Evolutionary conservation across 2,113 vertebrate genomes (phyloP), one percentile per base, ranked within the genome.

Genomic region (Brachirus orientalis): DNA sequence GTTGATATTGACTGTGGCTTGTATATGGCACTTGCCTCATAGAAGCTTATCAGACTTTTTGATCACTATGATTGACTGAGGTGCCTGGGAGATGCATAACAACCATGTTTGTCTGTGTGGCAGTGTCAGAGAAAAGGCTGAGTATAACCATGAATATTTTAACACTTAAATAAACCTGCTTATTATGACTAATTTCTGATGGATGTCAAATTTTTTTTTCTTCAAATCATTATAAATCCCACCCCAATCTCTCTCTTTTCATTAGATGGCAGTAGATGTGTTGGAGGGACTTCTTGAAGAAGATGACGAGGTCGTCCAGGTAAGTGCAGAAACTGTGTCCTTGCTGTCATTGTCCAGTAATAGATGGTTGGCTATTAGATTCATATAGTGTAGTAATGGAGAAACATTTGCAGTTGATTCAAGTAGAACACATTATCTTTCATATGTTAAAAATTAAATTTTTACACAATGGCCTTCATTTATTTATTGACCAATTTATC

Each of bases 301-400:
- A 61, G 94, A 94, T 43, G 94, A 94, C 41, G 93, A 95, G 80
- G 93, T 95, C 7, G 89, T 94, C 44, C 92, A 94, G 91, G 94
- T 94, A 81, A 90, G 86, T 41, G 22, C 20, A 69, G 1, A 56
- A 40, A 16, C 12, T 28, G n/a, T 14, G 8, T n/a, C 20, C 9
- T 2, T 0, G 17, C 18, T 22, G 10, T 47, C 37, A 51, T 60
- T 56, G 11, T 46, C 17, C 1, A 6, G 3, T 40, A 6, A 47
- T 55, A 44, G 11, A 12, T 18, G 13, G 22, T 28, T 28, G 5
- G 2, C 22, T 40, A 7, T 40, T 2, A 41, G 11, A 13, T 41
- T 41, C 11, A 10, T 41, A 13, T 12, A 28, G 22, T 28, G 22
- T 28, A 28, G 22, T 28, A 28, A 28, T 28, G 22, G 22, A 28